phyloP scores from a whole-genome alignment of 37 sponge, comb jelly and placozoan species.

The Geodia barretti region DNA sequence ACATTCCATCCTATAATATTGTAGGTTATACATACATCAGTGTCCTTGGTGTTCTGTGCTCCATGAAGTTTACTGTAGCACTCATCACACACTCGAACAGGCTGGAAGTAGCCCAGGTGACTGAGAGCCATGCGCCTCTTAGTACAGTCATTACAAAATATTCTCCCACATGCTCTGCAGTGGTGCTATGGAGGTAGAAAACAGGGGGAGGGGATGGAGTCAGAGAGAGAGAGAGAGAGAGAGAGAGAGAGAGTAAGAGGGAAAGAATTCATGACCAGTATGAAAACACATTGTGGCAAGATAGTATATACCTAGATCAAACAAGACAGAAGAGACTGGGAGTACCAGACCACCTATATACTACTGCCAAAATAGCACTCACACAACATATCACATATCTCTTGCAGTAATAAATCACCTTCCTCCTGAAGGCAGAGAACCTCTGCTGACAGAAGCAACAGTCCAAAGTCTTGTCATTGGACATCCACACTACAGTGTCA shows the following conservation, averaged over 20 bases:
- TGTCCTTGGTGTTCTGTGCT: constrained; percentile 23
- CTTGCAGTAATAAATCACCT: too few species aligned
- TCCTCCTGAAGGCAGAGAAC: constrained; percentile 77
- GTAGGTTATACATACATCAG: constrained; percentile 9
- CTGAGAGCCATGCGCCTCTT: constrained; percentile 56
- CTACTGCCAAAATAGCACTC: too few species aligned
- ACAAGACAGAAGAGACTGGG: background rate
- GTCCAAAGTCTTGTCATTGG: constrained; percentile 68
- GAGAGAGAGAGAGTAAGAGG: background rate
- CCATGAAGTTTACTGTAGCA: constrained; percentile 49
- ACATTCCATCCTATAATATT: background rate
- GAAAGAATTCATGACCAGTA: background rate
- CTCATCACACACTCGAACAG: constrained; percentile 71
- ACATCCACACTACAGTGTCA: constrained; percentile 91
- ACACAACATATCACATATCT: too few species aligned
- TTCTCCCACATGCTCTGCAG: constrained; percentile 81
- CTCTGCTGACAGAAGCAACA: constrained; percentile 79
- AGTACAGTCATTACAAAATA: constrained; percentile 90
- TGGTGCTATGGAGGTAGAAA: background rate
- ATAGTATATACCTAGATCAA: background rate
- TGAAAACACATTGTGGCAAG: too few species aligned
- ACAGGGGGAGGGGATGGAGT: background rate
- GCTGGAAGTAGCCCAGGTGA: constrained; percentile 70
- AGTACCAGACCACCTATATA: too few species aligned
- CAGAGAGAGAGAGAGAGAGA: background rate